Percentiles rank a stretch among this genome's conserved stretches.
These are phyloP conservation scores for Gymnorhina tibicen DNA, from an alignment of 2,113 vertebrate species.

Conservation along the genomic window DNA sequence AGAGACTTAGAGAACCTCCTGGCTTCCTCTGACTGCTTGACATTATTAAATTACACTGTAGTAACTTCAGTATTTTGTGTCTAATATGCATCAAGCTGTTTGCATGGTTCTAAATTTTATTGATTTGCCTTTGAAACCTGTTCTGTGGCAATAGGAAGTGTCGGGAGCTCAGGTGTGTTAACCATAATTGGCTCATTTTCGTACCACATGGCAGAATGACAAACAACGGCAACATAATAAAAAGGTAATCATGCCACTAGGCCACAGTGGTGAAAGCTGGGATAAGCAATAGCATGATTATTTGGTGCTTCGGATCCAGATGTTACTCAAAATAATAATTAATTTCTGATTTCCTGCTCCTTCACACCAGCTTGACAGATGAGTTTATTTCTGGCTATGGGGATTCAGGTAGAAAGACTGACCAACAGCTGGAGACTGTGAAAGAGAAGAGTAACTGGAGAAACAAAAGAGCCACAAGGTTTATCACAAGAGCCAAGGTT, in stretches of 20 bases:
- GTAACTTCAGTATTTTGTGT: not conserved
- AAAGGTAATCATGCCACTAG: not conserved
- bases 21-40: not conserved
- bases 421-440: not conserved
- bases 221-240: not conserved
- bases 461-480: not conserved
- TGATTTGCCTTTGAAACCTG: conserved; percentile 31
- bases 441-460: not conserved
- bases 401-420: not conserved
- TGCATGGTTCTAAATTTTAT: not conserved
- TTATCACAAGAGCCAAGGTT: not conserved
- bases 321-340: not conserved
- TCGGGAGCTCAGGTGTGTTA: not conserved
- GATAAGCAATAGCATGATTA: not conserved
- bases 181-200: conserved; percentile 8
- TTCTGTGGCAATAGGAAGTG: not conserved
- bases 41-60: not conserved
- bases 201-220: not conserved
- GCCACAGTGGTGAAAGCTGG: not conserved
- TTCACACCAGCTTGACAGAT: not conserved
- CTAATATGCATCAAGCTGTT: conserved; percentile 3
- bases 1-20: not conserved
- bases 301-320: not conserved
- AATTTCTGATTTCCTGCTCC: not conserved
- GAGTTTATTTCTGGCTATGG: not conserved